Evolutionary conservation across 2,888 invertebrate species (phyloP).

Genomic region (Pristionchus mayeri): DNA sequence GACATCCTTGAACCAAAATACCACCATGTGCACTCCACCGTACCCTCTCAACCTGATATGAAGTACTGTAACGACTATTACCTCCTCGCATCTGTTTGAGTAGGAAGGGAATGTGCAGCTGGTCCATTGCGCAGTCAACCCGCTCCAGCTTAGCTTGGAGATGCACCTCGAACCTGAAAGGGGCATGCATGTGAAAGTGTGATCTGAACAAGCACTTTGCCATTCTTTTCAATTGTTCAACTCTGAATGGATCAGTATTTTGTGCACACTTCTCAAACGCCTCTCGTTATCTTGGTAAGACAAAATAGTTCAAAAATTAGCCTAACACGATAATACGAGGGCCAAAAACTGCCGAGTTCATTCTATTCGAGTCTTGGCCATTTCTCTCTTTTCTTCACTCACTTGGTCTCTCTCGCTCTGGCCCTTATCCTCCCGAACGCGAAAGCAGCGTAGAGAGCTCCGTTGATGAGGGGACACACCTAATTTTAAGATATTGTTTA

Average conservation of each 20-base stretch:
- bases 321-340: too few relatives aligned
- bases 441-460: constrained; percentile 56
- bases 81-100: constrained; percentile 59
- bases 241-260: too few relatives aligned
- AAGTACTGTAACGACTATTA: constrained; percentile 45
- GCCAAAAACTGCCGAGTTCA: too few relatives aligned
- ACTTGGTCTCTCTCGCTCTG: constrained; percentile 55
- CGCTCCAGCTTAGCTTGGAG: constrained; percentile 53
- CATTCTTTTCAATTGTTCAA: too few relatives aligned
- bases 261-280: too few relatives aligned
- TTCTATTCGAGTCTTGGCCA: too few relatives aligned
- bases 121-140: constrained; percentile 52
- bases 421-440: constrained; percentile 57
- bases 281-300: too few relatives aligned
- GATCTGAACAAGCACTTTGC: too few relatives aligned
- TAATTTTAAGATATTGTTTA: background rate
- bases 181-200: too few relatives aligned
- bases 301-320: too few relatives aligned
- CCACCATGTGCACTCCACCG: background rate
- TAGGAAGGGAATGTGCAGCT: constrained; percentile 57
- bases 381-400: background rate
- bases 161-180: constrained; percentile 54
- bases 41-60: background rate
- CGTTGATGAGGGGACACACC: constrained; percentile 47
- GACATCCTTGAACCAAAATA: background rate